Conservation (phyloP, 2,113 vertebrate species). For the Drymodes brunneopygia region DNA sequence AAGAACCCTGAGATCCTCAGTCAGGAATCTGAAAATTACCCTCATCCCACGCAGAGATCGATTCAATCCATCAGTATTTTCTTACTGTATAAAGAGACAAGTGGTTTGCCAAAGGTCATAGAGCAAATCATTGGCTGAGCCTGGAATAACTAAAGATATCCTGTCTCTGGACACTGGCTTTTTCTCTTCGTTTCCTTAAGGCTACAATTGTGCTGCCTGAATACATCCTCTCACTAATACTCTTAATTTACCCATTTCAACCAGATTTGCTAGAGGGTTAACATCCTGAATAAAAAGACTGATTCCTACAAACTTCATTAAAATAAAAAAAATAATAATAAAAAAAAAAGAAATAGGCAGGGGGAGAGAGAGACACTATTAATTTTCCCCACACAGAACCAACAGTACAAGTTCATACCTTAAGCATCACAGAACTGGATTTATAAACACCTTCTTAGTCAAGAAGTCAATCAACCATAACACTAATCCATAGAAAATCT, state of each 20-base stretch:
- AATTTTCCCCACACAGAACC: background rate
- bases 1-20: background rate
- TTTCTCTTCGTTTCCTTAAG: background rate
- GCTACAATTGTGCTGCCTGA: background rate
- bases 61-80: background rate
- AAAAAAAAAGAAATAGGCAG: background rate
- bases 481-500: background rate
- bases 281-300: background rate
- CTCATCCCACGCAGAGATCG: background rate
- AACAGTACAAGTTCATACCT: background rate
- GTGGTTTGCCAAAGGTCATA: slow-evolving; percentile 14
- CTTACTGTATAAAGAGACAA: background rate
- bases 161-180: background rate
- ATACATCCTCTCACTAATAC: background rate
- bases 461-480: background rate
- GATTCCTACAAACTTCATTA: background rate
- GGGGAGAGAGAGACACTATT: background rate
- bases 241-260: background rate
- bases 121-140: background rate
- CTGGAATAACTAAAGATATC: background rate
- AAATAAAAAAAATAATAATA: background rate
- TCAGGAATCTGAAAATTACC: background rate
- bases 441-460: background rate
- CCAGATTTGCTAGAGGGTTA: background rate
- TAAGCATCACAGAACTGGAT: background rate